Base-by-base conservation (phyloP, 2,797 vertebrate genomes). In the Microctenopoma stevenorrisi region DNA sequence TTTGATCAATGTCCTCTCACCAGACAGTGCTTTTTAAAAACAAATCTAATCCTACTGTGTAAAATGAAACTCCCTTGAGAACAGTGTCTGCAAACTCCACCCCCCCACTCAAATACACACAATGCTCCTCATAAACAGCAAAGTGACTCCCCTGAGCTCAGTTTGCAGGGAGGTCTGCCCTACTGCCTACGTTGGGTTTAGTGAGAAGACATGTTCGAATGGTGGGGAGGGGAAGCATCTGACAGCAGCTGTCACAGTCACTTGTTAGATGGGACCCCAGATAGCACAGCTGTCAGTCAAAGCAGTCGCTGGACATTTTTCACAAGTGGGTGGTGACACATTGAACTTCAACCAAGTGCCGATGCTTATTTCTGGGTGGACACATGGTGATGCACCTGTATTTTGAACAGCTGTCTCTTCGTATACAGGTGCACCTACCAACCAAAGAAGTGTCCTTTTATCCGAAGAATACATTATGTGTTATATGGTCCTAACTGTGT, bases 231-330 rank as follows among this genome's bases (percentile, higher is more conserved):
- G 66, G 64, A 55, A 62, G 44, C 22, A 33, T 78, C 68, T 74
- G 52, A 68, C 69, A 84, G 81, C 92, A 94, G 92, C 93, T 94
- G 93, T 84, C 82, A 82, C 65, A 61, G 86, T 87, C 86, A 90
- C 83, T 90, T 90, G 83, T 83, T 84, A 79, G 68, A 79, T 58
- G 62, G 76, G 74, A 81, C 86, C 71, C 72, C 60, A 65, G 76
- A 86, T 70, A 28, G 69, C 72, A 72, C 89, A 90, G 88, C 82
- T 91, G 87, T 82, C 89, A 76, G 73, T 85, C 83, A 86, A 74
- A 81, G 82, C 72, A 48, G 74, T 67, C 28, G 14, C 12, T 43
- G 74, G 66, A 48, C 70, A 67, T 84, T 85, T 85, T 67, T 63
- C 44, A 62, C 68, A 64, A 60, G 56, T 44, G 65, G 75, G 52